phyloP scores from a whole-genome alignment of 2,113 vertebrate species.

The Ardeotis arabs region DNA sequence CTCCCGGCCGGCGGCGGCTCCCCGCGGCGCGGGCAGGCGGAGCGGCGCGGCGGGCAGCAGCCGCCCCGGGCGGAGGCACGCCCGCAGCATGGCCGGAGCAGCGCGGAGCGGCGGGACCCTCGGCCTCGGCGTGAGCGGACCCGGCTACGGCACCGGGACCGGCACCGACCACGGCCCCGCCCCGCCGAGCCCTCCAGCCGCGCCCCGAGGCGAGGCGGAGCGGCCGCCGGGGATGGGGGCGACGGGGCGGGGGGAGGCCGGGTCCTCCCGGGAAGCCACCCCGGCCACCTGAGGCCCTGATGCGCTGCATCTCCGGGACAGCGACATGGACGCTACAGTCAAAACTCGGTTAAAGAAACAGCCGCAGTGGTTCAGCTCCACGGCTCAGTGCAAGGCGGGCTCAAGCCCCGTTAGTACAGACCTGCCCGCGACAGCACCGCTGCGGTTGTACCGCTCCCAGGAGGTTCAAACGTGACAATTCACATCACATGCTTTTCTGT shows the following conservation, averaged over 20 bases:
- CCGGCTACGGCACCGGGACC: too few species aligned
- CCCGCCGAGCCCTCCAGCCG: neutral
- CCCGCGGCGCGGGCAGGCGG: neutral
- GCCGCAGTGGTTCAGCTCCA: neutral
- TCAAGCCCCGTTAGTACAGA: too few species aligned
- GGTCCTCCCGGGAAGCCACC: accelerated
- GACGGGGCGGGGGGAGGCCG: too few species aligned
- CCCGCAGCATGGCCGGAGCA: neutral
- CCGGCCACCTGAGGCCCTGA: accelerated
- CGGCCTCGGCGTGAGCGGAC: neutral
- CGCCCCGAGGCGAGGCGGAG: neutral
- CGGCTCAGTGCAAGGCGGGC: accelerated
- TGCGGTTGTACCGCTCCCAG: neutral
- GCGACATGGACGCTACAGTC: accelerated
- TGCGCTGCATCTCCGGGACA: accelerated
- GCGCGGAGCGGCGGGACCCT: neutral
- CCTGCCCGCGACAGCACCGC: accelerated
- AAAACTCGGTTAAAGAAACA: neutral
- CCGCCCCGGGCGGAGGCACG: neutral
- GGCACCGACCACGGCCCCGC: neutral
- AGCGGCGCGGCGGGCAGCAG: neutral
- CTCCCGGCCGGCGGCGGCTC: neutral
- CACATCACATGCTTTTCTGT: neutral
- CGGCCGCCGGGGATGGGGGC: too few species aligned
- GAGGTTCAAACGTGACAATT: neutral